Percentiles rank a stretch among this genome's conserved stretches.
Evolutionary conservation across 2,888 invertebrate species (phyloP).

Genomic region (Philopedon plagiatum): DNA sequence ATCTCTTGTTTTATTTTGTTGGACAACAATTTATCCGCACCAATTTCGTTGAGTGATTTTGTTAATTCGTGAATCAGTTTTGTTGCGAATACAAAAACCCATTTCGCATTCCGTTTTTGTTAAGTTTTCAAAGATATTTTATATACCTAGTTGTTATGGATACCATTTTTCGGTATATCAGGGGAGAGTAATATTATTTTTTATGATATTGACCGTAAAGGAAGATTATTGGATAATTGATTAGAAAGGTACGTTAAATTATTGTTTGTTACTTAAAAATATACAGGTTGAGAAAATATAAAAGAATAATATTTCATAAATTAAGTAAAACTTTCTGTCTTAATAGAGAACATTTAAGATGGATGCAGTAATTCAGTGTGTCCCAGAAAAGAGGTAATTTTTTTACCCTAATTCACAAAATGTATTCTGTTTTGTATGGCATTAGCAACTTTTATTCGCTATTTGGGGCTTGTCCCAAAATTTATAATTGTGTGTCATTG

Average conservation of each 20-base stretch:
- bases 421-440: no score
- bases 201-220: conserved; percentile 9
- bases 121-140: conserved; percentile 31
- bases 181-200: conserved; percentile 4
- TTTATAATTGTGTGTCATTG: no score
- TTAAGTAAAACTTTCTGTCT: no score
- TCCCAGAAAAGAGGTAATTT: no score
- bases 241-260: conserved; percentile 21
- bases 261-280: not conserved
- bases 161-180: conserved; percentile 7
- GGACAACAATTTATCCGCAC: not conserved
- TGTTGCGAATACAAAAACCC: not conserved
- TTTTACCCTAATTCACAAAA: no score
- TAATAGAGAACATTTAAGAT: no score
- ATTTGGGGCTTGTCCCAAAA: no score
- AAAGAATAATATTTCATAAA: conserved; percentile 12
- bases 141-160: conserved; percentile 14
- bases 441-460: no score
- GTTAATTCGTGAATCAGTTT: conserved; percentile 14
- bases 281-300: conserved; percentile 6
- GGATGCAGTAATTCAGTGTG: no score
- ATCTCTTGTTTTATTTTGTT: not conserved
- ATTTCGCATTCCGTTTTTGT: conserved; percentile 32
- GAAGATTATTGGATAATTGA: conserved; percentile 9
- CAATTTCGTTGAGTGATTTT: conserved; percentile 10